phyloP scores from a whole-genome alignment of 2,797 vertebrate genomes.

The Hapalemur alaotrensis region DNA sequence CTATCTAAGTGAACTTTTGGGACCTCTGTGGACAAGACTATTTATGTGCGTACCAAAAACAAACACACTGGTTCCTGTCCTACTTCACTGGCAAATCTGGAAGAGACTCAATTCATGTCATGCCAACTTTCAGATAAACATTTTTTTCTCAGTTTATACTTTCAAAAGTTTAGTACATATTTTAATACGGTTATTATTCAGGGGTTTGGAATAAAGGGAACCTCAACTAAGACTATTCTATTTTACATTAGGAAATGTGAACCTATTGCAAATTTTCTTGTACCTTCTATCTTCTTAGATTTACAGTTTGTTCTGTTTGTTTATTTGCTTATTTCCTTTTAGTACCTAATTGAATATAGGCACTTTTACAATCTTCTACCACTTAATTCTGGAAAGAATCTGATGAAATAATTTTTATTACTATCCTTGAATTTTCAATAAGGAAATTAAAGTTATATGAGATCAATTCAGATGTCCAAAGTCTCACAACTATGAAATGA shows the following conservation, averaged over 20 bases:
- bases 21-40: neutral
- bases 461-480: neutral
- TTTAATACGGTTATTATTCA: slow-evolving; percentile 41
- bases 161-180: neutral
- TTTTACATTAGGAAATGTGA: neutral
- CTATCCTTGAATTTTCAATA: neutral
- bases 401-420: neutral
- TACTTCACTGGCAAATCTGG: neutral
- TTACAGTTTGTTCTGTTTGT: neutral
- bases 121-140: slow-evolving; percentile 47
- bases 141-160: slow-evolving; percentile 46
- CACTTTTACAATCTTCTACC: neutral
- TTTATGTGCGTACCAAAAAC: slow-evolving; percentile 31
- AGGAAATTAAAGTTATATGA: neutral
- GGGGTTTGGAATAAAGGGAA: neutral
- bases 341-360: neutral
- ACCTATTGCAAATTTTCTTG: neutral
- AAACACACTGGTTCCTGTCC: slow-evolving; percentile 17
- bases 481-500: neutral
- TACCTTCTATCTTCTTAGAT: neutral
- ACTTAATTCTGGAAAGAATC: neutral
- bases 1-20: slow-evolving; percentile 36
- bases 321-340: neutral
- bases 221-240: neutral
- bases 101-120: neutral